Percentiles rank a stretch among this genome's conserved stretches.
Evolutionary conservation across 2,888 invertebrate species (phyloP).

Genomic region (Agonopterix subpropinquella): DNA sequence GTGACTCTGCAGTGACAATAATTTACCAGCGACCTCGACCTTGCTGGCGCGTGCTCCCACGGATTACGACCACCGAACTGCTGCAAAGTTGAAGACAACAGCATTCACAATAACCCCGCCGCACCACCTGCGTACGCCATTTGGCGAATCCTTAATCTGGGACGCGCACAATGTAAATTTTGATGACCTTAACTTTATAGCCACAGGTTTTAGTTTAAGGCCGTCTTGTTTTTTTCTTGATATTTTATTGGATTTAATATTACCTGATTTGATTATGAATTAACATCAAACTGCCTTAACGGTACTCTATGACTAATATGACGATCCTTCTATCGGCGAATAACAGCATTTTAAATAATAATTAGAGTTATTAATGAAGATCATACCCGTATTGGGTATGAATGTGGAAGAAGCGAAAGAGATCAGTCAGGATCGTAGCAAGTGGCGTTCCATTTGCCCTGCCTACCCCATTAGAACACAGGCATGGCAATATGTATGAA

Average conservation of each 20-base stretch:
- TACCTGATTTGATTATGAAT: slow-evolving; percentile 46
- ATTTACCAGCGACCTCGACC: slow-evolving; percentile 59
- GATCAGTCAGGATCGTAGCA: neutral
- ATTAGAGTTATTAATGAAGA: too few relatives aligned
- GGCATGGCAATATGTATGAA: neutral
- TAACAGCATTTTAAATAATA: slow-evolving; percentile 9
- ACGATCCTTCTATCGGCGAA: slow-evolving; percentile 4
- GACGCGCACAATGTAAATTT: slow-evolving; percentile 60
- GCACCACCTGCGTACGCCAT: slow-evolving; percentile 49
- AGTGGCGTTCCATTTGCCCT: neutral
- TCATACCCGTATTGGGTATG: too few relatives aligned
- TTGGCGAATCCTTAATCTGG: slow-evolving; percentile 57
- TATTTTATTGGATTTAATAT: slow-evolving; percentile 32
- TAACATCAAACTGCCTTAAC: slow-evolving; percentile 33
- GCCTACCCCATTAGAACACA: too few relatives aligned
- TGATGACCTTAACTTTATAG: slow-evolving; percentile 64
- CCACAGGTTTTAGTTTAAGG: slow-evolving; percentile 61
- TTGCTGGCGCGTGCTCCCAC: slow-evolving; percentile 55
- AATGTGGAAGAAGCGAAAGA: neutral
- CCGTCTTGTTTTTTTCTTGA: slow-evolving; percentile 42
- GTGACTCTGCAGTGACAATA: slow-evolving; percentile 39
- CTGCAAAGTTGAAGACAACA: slow-evolving; percentile 32
- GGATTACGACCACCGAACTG: slow-evolving; percentile 38
- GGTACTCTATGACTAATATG: slow-evolving; percentile 11
- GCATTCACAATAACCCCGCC: slow-evolving; percentile 33